Conservation (phyloP, 2,888 invertebrate genomes). For the Onthophagus sagittarius region DNA sequence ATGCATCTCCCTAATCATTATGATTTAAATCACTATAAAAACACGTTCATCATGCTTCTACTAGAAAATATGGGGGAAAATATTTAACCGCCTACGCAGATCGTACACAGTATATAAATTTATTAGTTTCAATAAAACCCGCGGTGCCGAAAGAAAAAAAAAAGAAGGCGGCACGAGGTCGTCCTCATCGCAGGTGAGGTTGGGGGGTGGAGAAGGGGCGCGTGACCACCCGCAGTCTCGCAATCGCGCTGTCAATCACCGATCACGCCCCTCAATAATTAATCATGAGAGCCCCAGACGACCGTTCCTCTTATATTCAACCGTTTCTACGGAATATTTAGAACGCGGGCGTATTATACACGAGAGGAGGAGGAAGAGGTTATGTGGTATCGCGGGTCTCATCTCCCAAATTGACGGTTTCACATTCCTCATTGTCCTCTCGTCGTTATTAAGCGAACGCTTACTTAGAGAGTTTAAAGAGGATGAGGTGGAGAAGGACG, state of each 20-base stretch:
- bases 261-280: conserved; percentile 49
- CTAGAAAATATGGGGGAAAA: not conserved
- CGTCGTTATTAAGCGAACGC: not conserved
- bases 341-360: conserved; percentile 16
- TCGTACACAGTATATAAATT: conserved; percentile 1
- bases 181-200: not conserved
- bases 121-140: conserved; percentile 13
- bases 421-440: conserved; percentile 15
- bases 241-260: conserved; percentile 49
- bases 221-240: conserved; percentile 45
- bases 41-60: not conserved
- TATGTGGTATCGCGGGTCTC: conserved; percentile 21
- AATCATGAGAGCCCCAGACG: conserved; percentile 37
- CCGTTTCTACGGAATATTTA: conserved; percentile 30
- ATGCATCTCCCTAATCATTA: not conserved
- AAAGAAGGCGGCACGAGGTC: not conserved
- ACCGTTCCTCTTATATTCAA: not conserved
- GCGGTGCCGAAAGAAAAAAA: not conserved
- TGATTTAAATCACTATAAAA: not conserved
- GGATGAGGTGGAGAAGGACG: not conserved
- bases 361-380: too few relatives aligned
- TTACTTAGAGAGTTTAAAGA: not conserved
- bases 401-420: conserved; percentile 30
- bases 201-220: not conserved
- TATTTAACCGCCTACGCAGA: not conserved